Percentiles rank a stretch among this genome's conserved stretches.
Evolutionary conservation across 2,888 invertebrate genomes (phyloP).

Genomic region (Lithodes maja): DNA sequence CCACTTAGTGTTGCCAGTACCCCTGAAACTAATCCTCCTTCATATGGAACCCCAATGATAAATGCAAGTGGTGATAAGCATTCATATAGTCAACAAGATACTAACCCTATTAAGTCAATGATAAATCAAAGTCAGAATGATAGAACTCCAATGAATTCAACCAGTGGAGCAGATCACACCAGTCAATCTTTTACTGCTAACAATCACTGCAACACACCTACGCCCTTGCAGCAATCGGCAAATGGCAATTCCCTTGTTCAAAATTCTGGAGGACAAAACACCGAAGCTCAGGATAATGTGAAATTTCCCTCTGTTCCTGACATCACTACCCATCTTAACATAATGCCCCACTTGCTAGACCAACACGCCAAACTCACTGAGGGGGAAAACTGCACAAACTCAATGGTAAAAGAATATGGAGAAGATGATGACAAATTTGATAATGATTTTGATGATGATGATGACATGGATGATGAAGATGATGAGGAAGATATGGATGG

Average conservation of each 20-base stretch:
- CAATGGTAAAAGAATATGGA: background rate
- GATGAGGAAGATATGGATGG: background rate
- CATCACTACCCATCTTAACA: constrained; percentile 28
- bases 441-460: constrained; percentile 15
- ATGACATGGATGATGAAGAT: background rate
- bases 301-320: constrained; percentile 30
- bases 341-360: constrained; percentile 32
- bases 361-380: constrained; percentile 6
- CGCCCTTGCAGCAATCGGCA: background rate
- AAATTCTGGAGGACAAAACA: background rate
- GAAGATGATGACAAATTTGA: background rate
- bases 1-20: constrained; percentile 33
- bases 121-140: constrained; percentile 42
- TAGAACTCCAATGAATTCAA: constrained; percentile 22
- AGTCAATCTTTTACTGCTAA: background rate
- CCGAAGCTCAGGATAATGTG: constrained; percentile 28
- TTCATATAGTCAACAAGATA: constrained; percentile 16
- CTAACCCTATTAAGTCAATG: constrained; percentile 20
- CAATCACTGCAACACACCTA: background rate
- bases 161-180: background rate
- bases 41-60: constrained; percentile 39
- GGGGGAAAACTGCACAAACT: background rate
- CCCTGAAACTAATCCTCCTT: background rate
- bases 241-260: background rate
- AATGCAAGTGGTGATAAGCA: constrained; percentile 32